phyloP scores from a whole-genome alignment of 2,113 vertebrate genomes.

The Thunnus maccoyii region DNA sequence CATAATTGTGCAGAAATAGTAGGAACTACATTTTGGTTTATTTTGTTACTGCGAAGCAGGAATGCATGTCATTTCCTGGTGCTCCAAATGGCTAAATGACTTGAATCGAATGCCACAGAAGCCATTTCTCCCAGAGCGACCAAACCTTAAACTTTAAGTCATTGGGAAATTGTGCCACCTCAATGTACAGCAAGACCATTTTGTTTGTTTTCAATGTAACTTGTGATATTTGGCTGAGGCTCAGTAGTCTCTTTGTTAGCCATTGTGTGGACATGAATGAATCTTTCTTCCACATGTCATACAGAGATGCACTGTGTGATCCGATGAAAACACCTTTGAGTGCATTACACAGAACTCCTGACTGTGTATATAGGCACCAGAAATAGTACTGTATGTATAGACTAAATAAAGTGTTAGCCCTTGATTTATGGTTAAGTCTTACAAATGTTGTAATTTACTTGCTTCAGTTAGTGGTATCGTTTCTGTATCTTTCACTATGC shows the following conservation, averaged over 20 bases:
- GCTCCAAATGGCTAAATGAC: slow-evolving; percentile 61
- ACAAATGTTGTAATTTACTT: slow-evolving; percentile 7
- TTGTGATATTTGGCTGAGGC: slow-evolving; percentile 64
- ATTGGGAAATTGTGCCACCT: slow-evolving; percentile 54
- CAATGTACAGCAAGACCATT: slow-evolving; percentile 49
- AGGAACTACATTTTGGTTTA: slow-evolving; percentile 40
- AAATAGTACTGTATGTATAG: slow-evolving; percentile 3
- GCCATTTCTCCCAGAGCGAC: slow-evolving; percentile 51
- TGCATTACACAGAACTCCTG: slow-evolving; percentile 36
- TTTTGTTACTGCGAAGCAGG: slow-evolving; percentile 79
- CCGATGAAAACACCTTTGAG: slow-evolving; percentile 63
- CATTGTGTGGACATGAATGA: slow-evolving; percentile 71
- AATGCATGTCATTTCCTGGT: slow-evolving; percentile 83
- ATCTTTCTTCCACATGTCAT: slow-evolving; percentile 69
- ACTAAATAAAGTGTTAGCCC: background rate
- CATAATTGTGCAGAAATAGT: slow-evolving; percentile 7
- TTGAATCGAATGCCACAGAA: slow-evolving; percentile 63
- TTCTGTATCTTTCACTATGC: slow-evolving; percentile 1
- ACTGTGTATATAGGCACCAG: slow-evolving; percentile 3
- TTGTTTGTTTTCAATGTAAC: slow-evolving; percentile 69
- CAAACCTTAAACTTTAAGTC: slow-evolving; percentile 58
- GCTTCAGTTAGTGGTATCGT: background rate
- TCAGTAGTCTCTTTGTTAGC: slow-evolving; percentile 67
- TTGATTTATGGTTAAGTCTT: background rate
- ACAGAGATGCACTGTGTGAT: slow-evolving; percentile 63